A percentile compares a stretch with the other conserved stretches of the same genome.
Conservation (phyloP, 2,888 invertebrate genomes). For the Lasioglossum morio region DNA sequence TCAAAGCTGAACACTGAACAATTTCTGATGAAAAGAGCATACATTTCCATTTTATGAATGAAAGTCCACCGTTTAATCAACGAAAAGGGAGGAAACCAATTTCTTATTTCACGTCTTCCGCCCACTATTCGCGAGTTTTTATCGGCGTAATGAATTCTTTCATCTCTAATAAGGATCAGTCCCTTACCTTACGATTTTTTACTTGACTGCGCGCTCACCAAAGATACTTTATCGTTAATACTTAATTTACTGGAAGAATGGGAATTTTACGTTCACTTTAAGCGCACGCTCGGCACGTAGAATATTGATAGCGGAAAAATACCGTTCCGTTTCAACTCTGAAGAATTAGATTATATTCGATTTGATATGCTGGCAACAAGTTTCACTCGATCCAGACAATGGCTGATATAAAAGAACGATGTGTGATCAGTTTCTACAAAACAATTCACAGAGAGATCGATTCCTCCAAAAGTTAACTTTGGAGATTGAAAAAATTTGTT, state of each 20-base stretch:
- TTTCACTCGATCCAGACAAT: neutral
- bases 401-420: neutral
- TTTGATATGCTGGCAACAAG: neutral
- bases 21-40: neutral
- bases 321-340: neutral
- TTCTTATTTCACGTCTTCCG: neutral
- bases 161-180: conserved; percentile 5
- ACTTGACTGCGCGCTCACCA: neutral
- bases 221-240: neutral
- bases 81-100: neutral
- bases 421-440: no score
- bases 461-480: no score
- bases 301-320: neutral
- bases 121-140: neutral
- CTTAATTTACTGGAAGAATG: neutral
- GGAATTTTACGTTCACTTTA: neutral
- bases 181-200: neutral
- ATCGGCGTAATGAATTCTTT: neutral
- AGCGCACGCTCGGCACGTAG: neutral
- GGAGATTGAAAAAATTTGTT: no score
- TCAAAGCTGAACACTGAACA: neutral
- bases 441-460: no score
- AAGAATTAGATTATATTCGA: neutral
- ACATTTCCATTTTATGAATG: neutral
- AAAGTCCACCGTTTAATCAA: neutral